Evolutionary conservation across 2,888 invertebrate species (phyloP).

Genomic region (Cybosia mesomella): DNA sequence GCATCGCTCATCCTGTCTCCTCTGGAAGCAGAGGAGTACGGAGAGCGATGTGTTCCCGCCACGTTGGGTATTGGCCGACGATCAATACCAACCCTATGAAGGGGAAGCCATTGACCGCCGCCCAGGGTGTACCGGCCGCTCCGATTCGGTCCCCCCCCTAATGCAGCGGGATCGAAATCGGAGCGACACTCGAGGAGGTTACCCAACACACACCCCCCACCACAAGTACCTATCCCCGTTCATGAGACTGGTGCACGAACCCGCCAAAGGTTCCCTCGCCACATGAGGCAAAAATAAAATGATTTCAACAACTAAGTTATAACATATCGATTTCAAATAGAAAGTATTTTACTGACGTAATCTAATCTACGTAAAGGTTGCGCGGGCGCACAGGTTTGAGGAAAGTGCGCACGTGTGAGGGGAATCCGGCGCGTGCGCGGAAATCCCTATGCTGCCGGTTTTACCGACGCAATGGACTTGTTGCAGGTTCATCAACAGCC

Average conservation of each 20-base stretch:
- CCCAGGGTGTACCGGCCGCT: no score
- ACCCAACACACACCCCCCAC: no score
- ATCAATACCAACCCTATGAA: no score
- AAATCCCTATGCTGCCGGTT: conserved; percentile 37
- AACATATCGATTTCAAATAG: conserved; percentile 1
- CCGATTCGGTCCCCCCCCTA: no score
- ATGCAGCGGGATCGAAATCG: no score
- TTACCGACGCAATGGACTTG: conserved; percentile 40
- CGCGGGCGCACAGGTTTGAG: conserved; percentile 17
- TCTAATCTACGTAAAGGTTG: conserved; percentile 9
- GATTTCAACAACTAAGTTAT: background rate
- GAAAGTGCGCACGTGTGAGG: conserved; percentile 33
- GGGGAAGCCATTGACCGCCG: no score
- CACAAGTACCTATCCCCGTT: background rate
- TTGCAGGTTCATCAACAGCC: conserved; percentile 6
- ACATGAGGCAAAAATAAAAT: background rate
- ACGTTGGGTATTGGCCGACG: no score
- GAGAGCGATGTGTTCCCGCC: no score
- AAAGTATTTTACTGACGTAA: conserved; percentile 3
- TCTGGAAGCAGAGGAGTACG: no score
- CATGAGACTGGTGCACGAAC: background rate
- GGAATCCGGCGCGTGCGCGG: conserved; percentile 23
- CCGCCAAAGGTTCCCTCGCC: background rate
- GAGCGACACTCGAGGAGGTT: no score
- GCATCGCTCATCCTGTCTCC: no score